phyloP scores from a whole-genome alignment of 2,888 invertebrate species.

The Agrochola circellaris region DNA sequence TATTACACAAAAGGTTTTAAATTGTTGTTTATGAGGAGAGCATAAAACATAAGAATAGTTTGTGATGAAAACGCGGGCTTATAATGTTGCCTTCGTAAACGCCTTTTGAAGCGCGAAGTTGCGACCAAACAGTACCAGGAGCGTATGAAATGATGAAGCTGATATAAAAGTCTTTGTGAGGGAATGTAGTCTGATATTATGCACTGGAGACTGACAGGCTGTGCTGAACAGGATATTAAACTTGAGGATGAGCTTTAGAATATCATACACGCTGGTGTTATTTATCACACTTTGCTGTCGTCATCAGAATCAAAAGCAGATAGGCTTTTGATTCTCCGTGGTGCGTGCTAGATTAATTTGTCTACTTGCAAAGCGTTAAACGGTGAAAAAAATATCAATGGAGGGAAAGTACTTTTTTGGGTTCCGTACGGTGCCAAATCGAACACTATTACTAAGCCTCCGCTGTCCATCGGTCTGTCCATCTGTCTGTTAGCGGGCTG shows the following conservation, averaged over 20 bases:
- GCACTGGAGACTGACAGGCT: slow-evolving; percentile 44
- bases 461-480: too few species aligned
- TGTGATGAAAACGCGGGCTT: slow-evolving; percentile 52
- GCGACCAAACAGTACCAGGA: slow-evolving; percentile 38
- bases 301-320: not conserved
- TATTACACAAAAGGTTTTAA: slow-evolving; percentile 41
- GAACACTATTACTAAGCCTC: too few species aligned
- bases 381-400: not conserved
- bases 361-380: not conserved
- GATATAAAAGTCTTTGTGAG: slow-evolving; percentile 62
- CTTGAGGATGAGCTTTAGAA: slow-evolving; percentile 28
- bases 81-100: slow-evolving; percentile 56
- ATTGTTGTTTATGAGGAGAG: slow-evolving; percentile 50
- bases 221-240: slow-evolving; percentile 51
- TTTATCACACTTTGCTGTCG: not conserved
- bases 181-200: slow-evolving; percentile 39
- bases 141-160: slow-evolving; percentile 54
- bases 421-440: too few species aligned
- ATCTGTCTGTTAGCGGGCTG: too few species aligned
- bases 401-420: not conserved
- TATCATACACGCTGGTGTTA: slow-evolving; percentile 19
- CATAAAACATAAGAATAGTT: slow-evolving; percentile 56
- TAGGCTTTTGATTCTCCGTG: not conserved
- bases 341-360: not conserved
- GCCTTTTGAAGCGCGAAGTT: slow-evolving; percentile 56